Conservation (phyloP, 2,888 invertebrate genomes). For the Eristalinus sepulchralis region DNA sequence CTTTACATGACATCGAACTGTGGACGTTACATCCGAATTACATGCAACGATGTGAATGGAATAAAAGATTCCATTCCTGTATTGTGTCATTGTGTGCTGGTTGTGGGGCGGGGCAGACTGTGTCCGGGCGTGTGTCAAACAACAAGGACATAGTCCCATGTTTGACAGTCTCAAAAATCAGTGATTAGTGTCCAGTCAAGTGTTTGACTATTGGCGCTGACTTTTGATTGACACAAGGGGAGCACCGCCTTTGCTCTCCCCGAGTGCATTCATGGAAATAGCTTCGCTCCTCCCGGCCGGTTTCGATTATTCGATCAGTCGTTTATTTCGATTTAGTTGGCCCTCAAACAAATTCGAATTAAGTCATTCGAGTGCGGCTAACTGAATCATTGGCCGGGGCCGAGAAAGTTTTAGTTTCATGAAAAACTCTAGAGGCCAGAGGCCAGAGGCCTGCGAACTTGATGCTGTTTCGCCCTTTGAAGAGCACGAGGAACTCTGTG, state of each 20-base stretch:
- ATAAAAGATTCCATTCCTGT: constrained; percentile 60
- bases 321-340: constrained; percentile 62
- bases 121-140: constrained; percentile 23
- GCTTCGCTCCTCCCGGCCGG: constrained; percentile 25
- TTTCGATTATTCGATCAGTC: constrained; percentile 57
- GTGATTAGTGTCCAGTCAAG: constrained; percentile 55
- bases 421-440: constrained; percentile 47
- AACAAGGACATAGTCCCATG: constrained; percentile 10
- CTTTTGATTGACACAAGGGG: constrained; percentile 35
- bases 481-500: constrained; percentile 9
- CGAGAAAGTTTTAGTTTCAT: constrained; percentile 61
- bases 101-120: constrained; percentile 18
- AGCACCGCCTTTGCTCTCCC: constrained; percentile 13
- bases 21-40: constrained; percentile 59
- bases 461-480: constrained; percentile 48
- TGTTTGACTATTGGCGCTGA: constrained; percentile 34
- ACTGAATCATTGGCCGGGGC: constrained; percentile 49
- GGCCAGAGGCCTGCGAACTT: constrained; percentile 25
- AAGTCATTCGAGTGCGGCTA: constrained; percentile 66
- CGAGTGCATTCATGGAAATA: constrained; percentile 43
- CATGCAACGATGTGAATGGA: constrained; percentile 56
- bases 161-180: constrained; percentile 61
- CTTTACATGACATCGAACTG: constrained; percentile 62
- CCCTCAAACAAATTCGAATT: constrained; percentile 64
- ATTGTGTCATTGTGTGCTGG: constrained; percentile 48